phyloP scores from a whole-genome alignment of 2,797 vertebrate genomes.

The Eospalax fontanierii region DNA sequence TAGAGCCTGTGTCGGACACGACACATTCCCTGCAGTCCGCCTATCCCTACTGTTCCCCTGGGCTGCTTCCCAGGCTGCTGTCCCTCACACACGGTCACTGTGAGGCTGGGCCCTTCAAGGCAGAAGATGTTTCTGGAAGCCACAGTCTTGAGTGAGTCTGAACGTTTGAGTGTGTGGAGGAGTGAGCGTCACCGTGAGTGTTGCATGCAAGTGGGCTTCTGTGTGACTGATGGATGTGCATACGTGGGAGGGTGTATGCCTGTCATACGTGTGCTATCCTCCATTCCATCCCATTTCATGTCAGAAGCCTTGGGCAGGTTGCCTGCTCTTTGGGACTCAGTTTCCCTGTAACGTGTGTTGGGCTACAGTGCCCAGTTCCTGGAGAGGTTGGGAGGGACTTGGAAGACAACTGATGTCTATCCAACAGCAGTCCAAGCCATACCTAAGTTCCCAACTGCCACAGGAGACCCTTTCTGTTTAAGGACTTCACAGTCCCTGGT shows the following conservation, averaged over 20 bases:
- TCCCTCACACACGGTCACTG: no score
- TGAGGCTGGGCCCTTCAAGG: background rate
- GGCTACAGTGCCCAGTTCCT: background rate
- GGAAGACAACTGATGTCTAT: background rate
- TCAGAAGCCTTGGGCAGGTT: background rate
- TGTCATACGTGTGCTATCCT: background rate
- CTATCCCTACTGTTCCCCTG: no score
- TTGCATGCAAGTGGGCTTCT: background rate
- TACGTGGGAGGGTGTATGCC: no score
- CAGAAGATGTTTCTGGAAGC: background rate
- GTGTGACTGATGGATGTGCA: background rate
- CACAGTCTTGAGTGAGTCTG: background rate
- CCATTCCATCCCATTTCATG: background rate
- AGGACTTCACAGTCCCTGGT: background rate
- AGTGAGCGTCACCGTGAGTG: background rate
- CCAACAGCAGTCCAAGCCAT: background rate
- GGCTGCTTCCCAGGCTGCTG: background rate
- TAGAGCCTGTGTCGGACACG: background rate
- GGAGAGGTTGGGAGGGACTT: background rate
- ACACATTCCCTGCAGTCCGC: no score
- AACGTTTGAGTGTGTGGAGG: background rate
- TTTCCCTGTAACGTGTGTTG: background rate
- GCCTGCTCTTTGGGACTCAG: background rate
- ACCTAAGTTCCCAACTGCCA: background rate
- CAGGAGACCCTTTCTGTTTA: background rate